Percentiles rank a stretch among this genome's conserved stretches.
These are phyloP conservation scores for Ceratoteleas bidentatus DNA, from an alignment of 1,140 invertebrate species.

Conservation along the genomic window DNA sequence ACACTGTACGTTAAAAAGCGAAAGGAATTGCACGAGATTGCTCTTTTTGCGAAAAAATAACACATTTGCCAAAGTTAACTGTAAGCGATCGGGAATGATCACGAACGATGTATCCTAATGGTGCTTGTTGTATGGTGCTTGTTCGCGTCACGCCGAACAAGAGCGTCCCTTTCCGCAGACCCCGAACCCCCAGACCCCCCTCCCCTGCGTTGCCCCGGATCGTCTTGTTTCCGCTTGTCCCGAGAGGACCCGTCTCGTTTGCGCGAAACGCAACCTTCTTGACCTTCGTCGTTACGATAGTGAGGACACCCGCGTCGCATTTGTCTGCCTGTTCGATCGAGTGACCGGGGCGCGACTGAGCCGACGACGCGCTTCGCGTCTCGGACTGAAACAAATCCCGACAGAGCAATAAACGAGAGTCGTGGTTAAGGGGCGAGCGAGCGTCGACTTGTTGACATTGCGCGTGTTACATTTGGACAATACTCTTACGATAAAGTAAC, in stretches of 20 bases:
- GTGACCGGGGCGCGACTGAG: no score
- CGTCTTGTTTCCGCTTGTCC: no score
- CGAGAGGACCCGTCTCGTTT: no score
- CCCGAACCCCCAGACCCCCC: no score
- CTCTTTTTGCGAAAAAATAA: conserved; percentile 60
- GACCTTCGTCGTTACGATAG: conserved; percentile 17
- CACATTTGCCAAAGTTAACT: conserved; percentile 65
- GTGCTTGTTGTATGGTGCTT: conserved; percentile 66
- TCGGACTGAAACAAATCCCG: no score
- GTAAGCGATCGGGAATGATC: conserved; percentile 58
- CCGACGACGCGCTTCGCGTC: no score
- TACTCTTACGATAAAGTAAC: conserved; percentile 37
- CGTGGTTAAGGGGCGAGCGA: conserved; percentile 19
- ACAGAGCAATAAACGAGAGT: conserved; percentile 28
- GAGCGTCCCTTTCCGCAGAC: conserved; percentile 10
- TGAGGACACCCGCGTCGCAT: conserved; percentile 20
- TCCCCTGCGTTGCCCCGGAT: no score
- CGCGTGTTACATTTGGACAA: conserved; percentile 35
- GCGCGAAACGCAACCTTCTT: no score
- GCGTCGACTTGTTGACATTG: conserved; percentile 24
- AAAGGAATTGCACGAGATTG: conserved; percentile 62
- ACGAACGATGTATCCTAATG: conserved; percentile 51
- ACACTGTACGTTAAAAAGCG: conserved; percentile 62
- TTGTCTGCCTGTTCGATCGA: conserved; percentile 19
- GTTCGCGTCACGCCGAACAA: conserved; percentile 33